Conservation (phyloP, 37 sponge, comb jelly and placozoan genomes). For the Chondrilla cf. caribensis region DNA sequence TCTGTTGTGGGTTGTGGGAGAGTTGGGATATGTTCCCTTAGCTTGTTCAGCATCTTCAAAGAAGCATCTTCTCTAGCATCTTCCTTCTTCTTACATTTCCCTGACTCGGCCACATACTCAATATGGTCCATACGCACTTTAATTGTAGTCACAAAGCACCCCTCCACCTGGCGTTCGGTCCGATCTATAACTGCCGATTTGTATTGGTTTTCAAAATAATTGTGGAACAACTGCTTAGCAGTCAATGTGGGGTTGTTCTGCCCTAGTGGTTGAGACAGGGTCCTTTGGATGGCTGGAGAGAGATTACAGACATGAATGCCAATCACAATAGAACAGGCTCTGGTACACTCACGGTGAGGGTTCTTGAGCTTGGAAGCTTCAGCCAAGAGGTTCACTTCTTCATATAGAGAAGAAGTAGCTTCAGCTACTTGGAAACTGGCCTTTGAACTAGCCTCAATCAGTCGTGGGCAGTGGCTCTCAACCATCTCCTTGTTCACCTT, state of each 20-base stretch:
- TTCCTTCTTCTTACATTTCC: background rate
- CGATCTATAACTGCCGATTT: background rate
- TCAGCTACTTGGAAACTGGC: slow-evolving; percentile 13
- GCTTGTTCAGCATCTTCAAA: background rate
- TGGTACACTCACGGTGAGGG: background rate
- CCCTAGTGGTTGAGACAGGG: background rate
- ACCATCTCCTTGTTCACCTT: background rate
- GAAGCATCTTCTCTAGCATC: slow-evolving; percentile 13
- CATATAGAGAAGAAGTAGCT: background rate
- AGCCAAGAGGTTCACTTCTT: background rate
- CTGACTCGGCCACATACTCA: background rate
- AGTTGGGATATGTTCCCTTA: background rate
- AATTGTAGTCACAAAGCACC: background rate
- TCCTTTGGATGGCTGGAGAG: background rate
- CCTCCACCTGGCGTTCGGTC: background rate
- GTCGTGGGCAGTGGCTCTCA: background rate
- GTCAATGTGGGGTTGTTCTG: background rate
- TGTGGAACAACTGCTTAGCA: background rate
- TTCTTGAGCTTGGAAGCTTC: background rate
- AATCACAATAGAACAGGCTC: too few species aligned
- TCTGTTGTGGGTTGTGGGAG: background rate
- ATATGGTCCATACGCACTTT: background rate
- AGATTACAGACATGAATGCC: background rate
- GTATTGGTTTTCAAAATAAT: background rate
- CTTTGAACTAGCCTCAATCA: background rate